Base-by-base conservation (phyloP, 2,888 invertebrate genomes). In the Dryocosmus kuriphilus region DNA sequence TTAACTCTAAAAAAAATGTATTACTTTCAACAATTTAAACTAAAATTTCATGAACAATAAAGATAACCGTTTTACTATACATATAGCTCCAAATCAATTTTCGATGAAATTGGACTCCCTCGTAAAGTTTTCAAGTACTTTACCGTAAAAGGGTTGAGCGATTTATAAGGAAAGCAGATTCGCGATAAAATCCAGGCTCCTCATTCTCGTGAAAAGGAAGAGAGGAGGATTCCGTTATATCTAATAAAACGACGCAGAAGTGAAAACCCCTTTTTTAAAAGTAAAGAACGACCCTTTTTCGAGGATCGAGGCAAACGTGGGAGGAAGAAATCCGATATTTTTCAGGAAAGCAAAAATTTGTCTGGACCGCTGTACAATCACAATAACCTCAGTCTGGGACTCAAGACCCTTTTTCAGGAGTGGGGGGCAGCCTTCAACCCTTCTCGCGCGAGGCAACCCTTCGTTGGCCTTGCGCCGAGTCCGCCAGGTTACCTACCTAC, bases 371-470 rank as follows among this genome's bases (percentile, higher is more conserved):
- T 65, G 24, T 46, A 62, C 73, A 77, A 79, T 79, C 74, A 79
- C 65, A 65, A 78, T 76, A 55, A 65, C 71, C 24, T n/a, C n/a
- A 71, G 27, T 16, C 41, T 67, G 46, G 19, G 67, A 27, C 46
- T 41, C 22, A 7, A 67, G 67, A 30, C 7, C 71, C 51, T n/a
- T 51, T 27, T 11, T 30, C n/a, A 8, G 27, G 0, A 51, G 51
- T 16, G 30, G 46, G 46, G 41, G 41, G 65, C 74, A 78, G n/a
- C 75, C 32, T 75, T 81, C 83, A 84, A 84, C 85, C 85, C 85
- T 85, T 85, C 84, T 78, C 79, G 80, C 82, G 75, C 84, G 83
- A 81, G 84, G 81, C 85, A 86, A 85, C 85, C 85, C 84, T 85
- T 86, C 84, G 30, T 30, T 55, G 78, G 79, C 80, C 80, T 77